Evolutionary conservation across 2,113 vertebrate genomes (phyloP).

Genomic region (Micromys minutus): DNA sequence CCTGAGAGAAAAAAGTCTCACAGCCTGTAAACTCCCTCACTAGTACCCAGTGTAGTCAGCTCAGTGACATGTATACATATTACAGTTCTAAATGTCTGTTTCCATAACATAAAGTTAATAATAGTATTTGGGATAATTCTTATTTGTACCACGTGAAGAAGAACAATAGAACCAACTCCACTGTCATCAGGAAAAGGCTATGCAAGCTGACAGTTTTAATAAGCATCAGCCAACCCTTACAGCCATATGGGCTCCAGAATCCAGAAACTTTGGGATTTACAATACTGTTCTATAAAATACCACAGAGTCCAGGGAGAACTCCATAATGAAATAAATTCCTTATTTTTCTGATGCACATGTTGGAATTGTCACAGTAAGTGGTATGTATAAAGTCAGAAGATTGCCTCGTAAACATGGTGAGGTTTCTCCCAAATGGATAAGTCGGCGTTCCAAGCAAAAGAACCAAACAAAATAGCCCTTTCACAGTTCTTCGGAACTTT

Average conservation of each 20-base stretch:
- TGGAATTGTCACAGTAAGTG: neutral
- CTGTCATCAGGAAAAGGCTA: neutral
- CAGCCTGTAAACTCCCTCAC: neutral
- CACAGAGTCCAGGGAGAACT: neutral
- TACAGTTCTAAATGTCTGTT: neutral
- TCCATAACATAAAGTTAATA: neutral
- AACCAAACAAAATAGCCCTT: neutral
- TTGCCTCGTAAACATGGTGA: neutral
- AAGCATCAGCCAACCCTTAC: neutral
- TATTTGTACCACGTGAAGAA: neutral
- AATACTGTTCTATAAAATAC: neutral
- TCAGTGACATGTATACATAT: neutral
- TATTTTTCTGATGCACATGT: neutral
- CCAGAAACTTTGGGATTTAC: neutral
- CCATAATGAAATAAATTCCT: neutral
- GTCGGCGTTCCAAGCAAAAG: neutral
- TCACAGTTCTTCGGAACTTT: neutral
- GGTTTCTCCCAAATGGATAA: neutral
- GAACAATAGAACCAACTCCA: neutral
- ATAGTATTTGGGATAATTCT: neutral
- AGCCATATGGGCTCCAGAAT: neutral
- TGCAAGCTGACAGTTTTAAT: neutral
- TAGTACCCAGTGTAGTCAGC: neutral
- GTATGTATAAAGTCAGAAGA: neutral
- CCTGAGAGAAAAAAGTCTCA: neutral